A percentile compares a stretch with the other conserved stretches of the same genome.
phyloP scores from a whole-genome alignment of 2,797 vertebrate species.

The Sebastes minor region DNA sequence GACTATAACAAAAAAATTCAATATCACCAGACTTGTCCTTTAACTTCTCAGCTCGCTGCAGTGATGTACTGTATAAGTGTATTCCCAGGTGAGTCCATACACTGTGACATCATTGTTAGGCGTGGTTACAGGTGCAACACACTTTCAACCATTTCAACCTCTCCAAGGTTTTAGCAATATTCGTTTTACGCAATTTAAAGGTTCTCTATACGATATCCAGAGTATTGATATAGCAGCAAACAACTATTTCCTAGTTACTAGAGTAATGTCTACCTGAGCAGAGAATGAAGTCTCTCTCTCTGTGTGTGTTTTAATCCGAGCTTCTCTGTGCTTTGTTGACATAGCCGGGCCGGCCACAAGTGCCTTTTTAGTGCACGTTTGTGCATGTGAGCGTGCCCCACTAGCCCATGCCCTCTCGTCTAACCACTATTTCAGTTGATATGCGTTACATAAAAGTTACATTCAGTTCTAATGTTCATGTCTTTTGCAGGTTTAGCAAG shows the following conservation, averaged over 20 bases:
- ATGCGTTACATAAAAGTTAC: not conserved
- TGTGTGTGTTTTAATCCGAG: too few relatives aligned
- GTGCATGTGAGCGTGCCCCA: too few relatives aligned
- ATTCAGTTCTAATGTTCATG: not conserved
- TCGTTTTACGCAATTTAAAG: not conserved
- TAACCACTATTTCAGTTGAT: too few relatives aligned
- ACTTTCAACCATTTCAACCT: not conserved
- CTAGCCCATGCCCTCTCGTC: too few relatives aligned
- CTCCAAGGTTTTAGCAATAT: not conserved
- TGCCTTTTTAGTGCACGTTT: too few relatives aligned
- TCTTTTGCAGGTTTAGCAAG: not conserved
- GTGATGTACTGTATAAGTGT: not conserved
- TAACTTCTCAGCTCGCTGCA: not conserved
- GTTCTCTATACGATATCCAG: too few relatives aligned
- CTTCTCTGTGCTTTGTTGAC: too few relatives aligned
- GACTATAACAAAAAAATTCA: not conserved
- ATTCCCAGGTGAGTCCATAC: not conserved
- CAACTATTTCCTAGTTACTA: too few relatives aligned
- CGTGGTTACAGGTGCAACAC: not conserved
- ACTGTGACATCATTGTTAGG: not conserved
- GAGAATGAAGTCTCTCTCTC: too few relatives aligned
- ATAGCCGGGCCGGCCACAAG: fast-evolving
- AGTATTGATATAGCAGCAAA: too few relatives aligned
- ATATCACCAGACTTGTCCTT: not conserved
- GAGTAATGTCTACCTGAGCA: too few relatives aligned